These are phyloP conservation scores for Lepus oiostolus DNA, from an alignment of 2,797 vertebrate genomes.

Conservation along the genomic window DNA sequence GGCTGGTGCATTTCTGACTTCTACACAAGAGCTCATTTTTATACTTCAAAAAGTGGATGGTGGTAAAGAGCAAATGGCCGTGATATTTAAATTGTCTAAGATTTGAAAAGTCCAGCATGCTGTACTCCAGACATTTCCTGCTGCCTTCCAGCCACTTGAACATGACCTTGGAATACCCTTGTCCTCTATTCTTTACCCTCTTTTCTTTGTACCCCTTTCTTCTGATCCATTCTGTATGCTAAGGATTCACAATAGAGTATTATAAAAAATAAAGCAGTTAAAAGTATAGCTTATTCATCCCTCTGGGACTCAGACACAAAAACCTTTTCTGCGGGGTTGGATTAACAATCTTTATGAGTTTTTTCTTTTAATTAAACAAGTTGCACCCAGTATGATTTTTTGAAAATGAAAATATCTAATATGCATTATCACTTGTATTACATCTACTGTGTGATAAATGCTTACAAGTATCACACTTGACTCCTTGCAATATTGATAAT, in stretches of 20 bases:
- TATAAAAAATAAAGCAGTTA: background rate
- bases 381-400: background rate
- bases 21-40: background rate
- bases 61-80: background rate
- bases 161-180: background rate
- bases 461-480: background rate
- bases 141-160: background rate
- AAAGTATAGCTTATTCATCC: background rate
- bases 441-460: background rate
- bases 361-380: background rate
- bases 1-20: background rate
- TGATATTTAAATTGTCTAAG: background rate
- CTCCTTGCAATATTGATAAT: background rate
- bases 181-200: background rate
- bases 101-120: background rate
- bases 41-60: background rate
- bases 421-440: background rate
- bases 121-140: background rate
- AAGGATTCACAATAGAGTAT: background rate
- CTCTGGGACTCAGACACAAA: background rate
- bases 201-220: background rate
- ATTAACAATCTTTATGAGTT: background rate
- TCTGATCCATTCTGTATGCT: background rate
- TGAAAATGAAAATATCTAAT: background rate
- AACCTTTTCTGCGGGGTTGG: background rate